Percentiles rank a stretch among this genome's conserved stretches.
These are phyloP conservation scores for Pao palembangensis DNA, from an alignment of 2,113 vertebrate species.

Conservation along the genomic window DNA sequence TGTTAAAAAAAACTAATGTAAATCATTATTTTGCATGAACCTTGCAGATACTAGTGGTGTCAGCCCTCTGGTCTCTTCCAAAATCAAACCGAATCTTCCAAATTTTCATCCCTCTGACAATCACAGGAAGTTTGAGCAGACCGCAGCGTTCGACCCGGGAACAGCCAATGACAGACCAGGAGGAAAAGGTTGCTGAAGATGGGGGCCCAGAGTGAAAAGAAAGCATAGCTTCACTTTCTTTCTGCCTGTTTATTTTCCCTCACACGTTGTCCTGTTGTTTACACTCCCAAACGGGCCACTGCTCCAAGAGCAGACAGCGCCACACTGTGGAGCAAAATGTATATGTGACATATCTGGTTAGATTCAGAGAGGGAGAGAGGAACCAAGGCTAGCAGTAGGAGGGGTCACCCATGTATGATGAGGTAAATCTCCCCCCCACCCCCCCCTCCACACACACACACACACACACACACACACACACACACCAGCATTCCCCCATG, in stretches of 20 bases:
- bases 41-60: too few relatives aligned
- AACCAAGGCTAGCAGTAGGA: conserved; percentile 37
- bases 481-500: conserved; percentile 55
- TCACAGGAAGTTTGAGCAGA: conserved; percentile 46
- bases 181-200: conserved; percentile 56
- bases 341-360: conserved; percentile 73
- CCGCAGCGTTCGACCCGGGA: conserved; percentile 8
- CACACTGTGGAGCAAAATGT: conserved; percentile 75
- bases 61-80: too few relatives aligned
- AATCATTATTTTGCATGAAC: too few relatives aligned
- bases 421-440: conserved; percentile 1
- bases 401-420: conserved; percentile 24
- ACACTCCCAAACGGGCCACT: conserved; percentile 73
- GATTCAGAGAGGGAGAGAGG: conserved; percentile 39
- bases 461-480: conserved; percentile 9
- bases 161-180: conserved; percentile 7
- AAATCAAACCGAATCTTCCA: too few relatives aligned
- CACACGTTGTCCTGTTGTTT: conserved; percentile 73
- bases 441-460: conserved; percentile 12
- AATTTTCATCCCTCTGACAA: conserved; percentile 46
- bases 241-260: conserved; percentile 42
- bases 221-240: conserved; percentile 45
- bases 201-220: conserved; percentile 45
- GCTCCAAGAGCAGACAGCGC: conserved; percentile 72
- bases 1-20: too few relatives aligned